phyloP scores from a whole-genome alignment of 2,888 invertebrate genomes.

The Diaprepes abbreviatus region DNA sequence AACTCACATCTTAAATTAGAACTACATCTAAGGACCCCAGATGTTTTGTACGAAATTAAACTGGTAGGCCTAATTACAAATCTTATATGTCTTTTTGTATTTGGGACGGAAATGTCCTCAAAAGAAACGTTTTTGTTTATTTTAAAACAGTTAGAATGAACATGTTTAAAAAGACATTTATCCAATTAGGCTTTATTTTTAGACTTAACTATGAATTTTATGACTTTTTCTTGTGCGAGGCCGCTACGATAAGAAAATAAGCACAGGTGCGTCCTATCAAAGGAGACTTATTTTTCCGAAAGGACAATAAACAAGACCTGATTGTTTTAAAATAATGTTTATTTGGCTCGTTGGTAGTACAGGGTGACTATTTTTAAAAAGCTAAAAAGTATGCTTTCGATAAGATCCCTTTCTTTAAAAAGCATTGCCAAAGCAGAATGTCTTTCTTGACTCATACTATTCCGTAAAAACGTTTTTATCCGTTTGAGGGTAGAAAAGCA shows the following conservation, averaged over 20 bases:
- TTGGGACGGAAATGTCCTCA: constrained; percentile 5
- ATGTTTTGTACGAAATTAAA: constrained; percentile 26
- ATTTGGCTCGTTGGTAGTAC: background rate
- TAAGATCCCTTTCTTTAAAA: no score
- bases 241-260: constrained; percentile 6
- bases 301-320: constrained; percentile 1
- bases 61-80: constrained; percentile 3
- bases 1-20: constrained; percentile 17
- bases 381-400: no score
- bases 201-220: constrained; percentile 7
- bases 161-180: constrained; percentile 4
- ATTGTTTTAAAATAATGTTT: background rate
- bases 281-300: background rate
- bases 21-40: constrained; percentile 5
- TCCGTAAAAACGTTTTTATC: no score
- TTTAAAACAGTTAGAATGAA: background rate
- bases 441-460: no score
- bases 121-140: background rate
- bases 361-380: no score
- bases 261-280: constrained; percentile 5
- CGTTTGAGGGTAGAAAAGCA: no score
- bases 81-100: background rate
- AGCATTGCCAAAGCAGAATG: no score
- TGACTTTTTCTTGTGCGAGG: background rate
- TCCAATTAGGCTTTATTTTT: constrained; percentile 16